Evolutionary conservation across 2,888 invertebrate species (phyloP).

Genomic region (Yponomeuta sedellus): DNA sequence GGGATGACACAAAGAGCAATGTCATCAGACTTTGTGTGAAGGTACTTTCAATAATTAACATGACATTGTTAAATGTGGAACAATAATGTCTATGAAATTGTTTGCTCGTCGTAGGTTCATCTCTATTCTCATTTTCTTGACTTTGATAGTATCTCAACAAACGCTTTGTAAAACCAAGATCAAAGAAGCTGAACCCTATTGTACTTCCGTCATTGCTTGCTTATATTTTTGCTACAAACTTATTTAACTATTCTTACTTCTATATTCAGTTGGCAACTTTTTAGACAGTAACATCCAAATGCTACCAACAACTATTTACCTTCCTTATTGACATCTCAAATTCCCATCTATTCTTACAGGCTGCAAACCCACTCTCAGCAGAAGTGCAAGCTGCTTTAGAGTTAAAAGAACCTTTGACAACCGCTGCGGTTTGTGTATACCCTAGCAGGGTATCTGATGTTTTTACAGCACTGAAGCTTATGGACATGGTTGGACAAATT

Average conservation of each 20-base stretch:
- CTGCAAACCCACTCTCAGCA: slow-evolving; percentile 68
- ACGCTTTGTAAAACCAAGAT: background rate
- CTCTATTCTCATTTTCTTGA: too few relatives aligned
- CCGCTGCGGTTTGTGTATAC: slow-evolving; percentile 97
- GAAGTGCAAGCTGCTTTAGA: slow-evolving; percentile 39
- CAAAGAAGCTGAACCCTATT: background rate
- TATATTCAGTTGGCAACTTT: too few relatives aligned
- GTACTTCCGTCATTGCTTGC: background rate
- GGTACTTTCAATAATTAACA: slow-evolving; percentile 69
- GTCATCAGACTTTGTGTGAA: slow-evolving; percentile 88
- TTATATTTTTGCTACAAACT: slow-evolving; percentile 13
- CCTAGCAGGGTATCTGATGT: slow-evolving; percentile 90
- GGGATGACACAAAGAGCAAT: slow-evolving; percentile 86
- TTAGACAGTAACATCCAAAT: too few relatives aligned
- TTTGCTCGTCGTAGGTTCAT: too few relatives aligned
- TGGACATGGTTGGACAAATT: slow-evolving; percentile 74
- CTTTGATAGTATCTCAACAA: background rate
- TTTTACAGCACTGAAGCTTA: slow-evolving; percentile 69
- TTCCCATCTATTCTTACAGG: slow-evolving; percentile 47
- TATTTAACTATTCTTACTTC: too few relatives aligned
- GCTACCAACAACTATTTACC: too few relatives aligned
- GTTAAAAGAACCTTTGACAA: slow-evolving; percentile 65
- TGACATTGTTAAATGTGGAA: too few relatives aligned
- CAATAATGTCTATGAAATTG: too few relatives aligned
- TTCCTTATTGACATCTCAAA: background rate